Conservation (phyloP, 2,797 vertebrate genomes). For the Gymnoscopelus microlampas region DNA sequence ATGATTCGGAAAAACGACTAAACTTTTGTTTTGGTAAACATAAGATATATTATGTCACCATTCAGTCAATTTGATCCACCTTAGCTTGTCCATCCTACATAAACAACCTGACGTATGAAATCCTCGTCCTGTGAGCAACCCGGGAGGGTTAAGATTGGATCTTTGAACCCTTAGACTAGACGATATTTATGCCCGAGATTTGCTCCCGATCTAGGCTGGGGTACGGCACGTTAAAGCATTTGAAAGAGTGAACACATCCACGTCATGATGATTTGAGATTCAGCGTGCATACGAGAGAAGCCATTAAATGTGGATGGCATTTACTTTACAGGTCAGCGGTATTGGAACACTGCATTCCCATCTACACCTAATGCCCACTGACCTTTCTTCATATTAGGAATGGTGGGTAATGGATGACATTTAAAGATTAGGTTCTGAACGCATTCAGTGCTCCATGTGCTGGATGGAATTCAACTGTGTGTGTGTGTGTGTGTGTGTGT, state of each 20-base stretch:
- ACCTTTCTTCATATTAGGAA: conserved; percentile 66
- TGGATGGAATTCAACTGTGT: background rate
- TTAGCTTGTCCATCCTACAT: no score
- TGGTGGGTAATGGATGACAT: conserved; percentile 62
- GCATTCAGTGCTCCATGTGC: conserved; percentile 18
- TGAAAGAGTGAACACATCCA: background rate
- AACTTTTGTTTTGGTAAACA: no score
- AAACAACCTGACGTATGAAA: no score
- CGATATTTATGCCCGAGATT: no score
- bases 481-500: background rate
- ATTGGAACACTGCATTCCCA: conserved; percentile 69
- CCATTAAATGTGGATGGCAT: conserved; percentile 61
- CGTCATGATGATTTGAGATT: conserved; percentile 38
- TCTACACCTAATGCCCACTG: conserved; percentile 67
- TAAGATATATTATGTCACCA: no score
- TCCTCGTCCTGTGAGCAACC: no score
- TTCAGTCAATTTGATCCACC: no score
- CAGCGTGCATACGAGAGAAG: conserved; percentile 9
- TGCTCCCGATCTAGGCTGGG: no score
- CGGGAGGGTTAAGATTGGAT: no score
- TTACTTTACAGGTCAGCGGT: conserved; percentile 68
- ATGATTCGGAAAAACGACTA: no score
- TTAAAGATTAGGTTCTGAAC: conserved; percentile 45
- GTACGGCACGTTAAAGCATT: no score
- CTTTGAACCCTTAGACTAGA: no score